phyloP scores from a whole-genome alignment of 1,140 invertebrate species.

The Nautilus pompilius region DNA sequence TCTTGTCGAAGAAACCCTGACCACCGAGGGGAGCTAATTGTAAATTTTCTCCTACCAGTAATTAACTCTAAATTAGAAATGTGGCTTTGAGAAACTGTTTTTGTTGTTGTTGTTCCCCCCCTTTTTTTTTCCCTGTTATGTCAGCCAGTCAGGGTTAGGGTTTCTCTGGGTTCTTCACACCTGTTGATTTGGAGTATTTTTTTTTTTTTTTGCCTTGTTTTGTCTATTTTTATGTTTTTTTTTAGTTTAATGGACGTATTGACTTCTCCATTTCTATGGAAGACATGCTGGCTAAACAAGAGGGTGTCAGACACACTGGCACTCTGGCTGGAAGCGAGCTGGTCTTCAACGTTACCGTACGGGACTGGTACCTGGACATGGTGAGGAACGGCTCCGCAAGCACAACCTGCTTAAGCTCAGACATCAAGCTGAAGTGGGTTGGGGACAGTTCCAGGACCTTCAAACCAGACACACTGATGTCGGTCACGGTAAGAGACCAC shows the following conservation, averaged over 20 bases:
- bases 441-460: slow-evolving; percentile 89
- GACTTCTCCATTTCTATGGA: slow-evolving; percentile 79
- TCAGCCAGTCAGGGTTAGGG: too few relatives aligned
- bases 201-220: slow-evolving; percentile 7
- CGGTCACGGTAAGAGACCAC: slow-evolving; percentile 62
- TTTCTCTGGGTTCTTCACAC: too few relatives aligned
- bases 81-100: neutral
- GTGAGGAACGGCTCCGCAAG: slow-evolving; percentile 78
- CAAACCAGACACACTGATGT: slow-evolving; percentile 87
- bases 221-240: slow-evolving; percentile 18
- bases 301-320: neutral
- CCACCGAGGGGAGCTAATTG: too few relatives aligned
- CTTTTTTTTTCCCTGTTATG: neutral
- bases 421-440: slow-evolving; percentile 75
- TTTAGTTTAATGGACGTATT: slow-evolving; percentile 82
- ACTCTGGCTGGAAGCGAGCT: slow-evolving; percentile 76
- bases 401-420: slow-evolving; percentile 82
- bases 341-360: slow-evolving; percentile 71
- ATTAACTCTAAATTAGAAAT: too few relatives aligned
- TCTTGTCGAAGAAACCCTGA: too few relatives aligned
- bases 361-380: slow-evolving; percentile 84
- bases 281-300: slow-evolving; percentile 69
- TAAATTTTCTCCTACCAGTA: too few relatives aligned
- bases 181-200: neutral
- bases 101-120: neutral